Evolutionary conservation across 1,140 invertebrate genomes (phyloP), one percentile per base, ranked within the genome.

Genomic region (Conus betulinus): DNA sequence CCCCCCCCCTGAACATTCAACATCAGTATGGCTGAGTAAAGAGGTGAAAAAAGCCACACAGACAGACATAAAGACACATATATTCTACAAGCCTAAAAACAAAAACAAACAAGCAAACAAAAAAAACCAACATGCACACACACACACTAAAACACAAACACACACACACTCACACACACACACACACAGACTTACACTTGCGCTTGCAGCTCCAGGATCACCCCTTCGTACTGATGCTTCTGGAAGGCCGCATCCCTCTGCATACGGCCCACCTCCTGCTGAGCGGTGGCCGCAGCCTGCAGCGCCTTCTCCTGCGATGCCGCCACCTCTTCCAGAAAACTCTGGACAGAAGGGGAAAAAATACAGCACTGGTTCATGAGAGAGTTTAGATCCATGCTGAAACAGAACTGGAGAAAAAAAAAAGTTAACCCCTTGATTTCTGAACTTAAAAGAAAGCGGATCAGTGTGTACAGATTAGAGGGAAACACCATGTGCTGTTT

Each of bases 291-390:
- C 71, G 27, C 91, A 27, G 81, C 89, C 88, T 74, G 89, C 67
- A 85, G 89, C 74, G 76, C 90, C 87, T 81, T 84, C 67, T 87
- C 90, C 89, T 81, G 90, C 55, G 76, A 88, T 78, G 27, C 74
- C 23, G 53, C 82, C n/a, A 93, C 78, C 86, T 93, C 92, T 87
- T 93, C 92, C n/a, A 93, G 84, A 71, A 92, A 93, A 27, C 92
- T 92, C 92, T 93, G 83, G 3, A 86, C 88, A 25, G 60, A 25
- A 67, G 39, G 15, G 27, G 52, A 57, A 15, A 25, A 13, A 8
- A 23, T 51, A 15, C n/a, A 39, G 15, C 79, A 51, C 0, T 20
- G 53, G n/a, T 81, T 39, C 39, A 39, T 39, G 39, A 39, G 39
- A 39, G 39, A 39, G 39, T 3, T 39, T 39, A 39, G 39, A 39